These are phyloP conservation scores for Cheirogaleus medius DNA, from an alignment of 2,113 vertebrate species.

Conservation along the genomic window DNA sequence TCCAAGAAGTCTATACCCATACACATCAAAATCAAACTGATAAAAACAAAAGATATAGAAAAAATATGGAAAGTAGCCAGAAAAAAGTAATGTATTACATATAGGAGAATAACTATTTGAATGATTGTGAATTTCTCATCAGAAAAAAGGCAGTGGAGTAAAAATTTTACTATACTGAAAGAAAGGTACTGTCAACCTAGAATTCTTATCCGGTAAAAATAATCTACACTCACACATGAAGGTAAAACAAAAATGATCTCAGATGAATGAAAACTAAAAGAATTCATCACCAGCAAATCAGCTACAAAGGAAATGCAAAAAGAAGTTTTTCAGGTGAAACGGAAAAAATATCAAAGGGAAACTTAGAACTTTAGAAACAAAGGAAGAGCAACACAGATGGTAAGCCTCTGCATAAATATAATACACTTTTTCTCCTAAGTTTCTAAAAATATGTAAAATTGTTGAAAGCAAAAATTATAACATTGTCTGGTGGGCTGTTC, in stretches of 20 bases:
- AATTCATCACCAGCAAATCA: not conserved
- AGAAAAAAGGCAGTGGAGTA: not conserved
- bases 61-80: not conserved
- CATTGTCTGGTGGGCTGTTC: not conserved
- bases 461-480: slow-evolving; percentile 12
- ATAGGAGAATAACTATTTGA: not conserved
- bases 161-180: not conserved
- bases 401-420: not conserved
- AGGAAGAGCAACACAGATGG: not conserved
- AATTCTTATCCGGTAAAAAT: not conserved
- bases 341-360: not conserved
- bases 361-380: not conserved
- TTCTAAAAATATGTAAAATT: not conserved
- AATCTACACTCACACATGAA: not conserved
- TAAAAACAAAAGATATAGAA: not conserved
- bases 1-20: not conserved
- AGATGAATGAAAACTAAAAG: not conserved
- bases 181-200: not conserved
- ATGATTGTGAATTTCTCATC: not conserved
- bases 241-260: not conserved
- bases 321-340: not conserved
- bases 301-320: not conserved
- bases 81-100: not conserved
- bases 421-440: not conserved
- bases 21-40: not conserved